Evolutionary conservation across 2,888 invertebrate species (phyloP), one percentile per base, ranked within the genome.

Genomic region (Spodoptera littoralis): DNA sequence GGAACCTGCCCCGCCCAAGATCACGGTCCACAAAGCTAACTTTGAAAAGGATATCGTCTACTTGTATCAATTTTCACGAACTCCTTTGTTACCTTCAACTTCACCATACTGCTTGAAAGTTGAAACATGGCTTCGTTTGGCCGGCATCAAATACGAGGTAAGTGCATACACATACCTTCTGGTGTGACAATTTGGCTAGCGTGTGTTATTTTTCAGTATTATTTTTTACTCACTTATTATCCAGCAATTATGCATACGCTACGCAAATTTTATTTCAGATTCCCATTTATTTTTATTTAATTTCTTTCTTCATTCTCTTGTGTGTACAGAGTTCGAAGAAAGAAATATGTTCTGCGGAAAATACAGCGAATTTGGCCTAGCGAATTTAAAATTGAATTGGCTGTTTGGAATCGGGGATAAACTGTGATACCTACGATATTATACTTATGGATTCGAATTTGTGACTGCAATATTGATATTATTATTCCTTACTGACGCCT

Each of bases 31-130:
- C 92, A 98, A 98, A 93, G 92, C 96, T 74, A 98, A 98, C 92
- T 98, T 96, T 89, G 98, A 98, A 87, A 98, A 98, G 95, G 99
- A 99, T 92, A 95, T 98, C 84, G 98, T 98, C 76, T 99, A 99
- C 95, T 95, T 99, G 90, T 98, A 98, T 93, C 99, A 99, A 94
- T 98, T 99, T 92, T 97, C 98, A 79, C 96, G 99, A 88, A 98
- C 98, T 80, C 98, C 98, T 79, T 95, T 97, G 88, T 95, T 98
- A 88, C 98, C 98, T 67, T 98, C 98, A 71, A 95, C 98, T 83
- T 98, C 98, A 79, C 98, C 98, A 65, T 98, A 97, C 93, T 98
- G 98, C 95, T 96, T 99, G 90, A 99, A 99, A 96, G 98, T 98
- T 84, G 99, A 99, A 95, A 98, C 98, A 86, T 99, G 98, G 98